phyloP scores from a whole-genome alignment of 2,888 invertebrate genomes.

The Malthinus seriepunctatus region DNA sequence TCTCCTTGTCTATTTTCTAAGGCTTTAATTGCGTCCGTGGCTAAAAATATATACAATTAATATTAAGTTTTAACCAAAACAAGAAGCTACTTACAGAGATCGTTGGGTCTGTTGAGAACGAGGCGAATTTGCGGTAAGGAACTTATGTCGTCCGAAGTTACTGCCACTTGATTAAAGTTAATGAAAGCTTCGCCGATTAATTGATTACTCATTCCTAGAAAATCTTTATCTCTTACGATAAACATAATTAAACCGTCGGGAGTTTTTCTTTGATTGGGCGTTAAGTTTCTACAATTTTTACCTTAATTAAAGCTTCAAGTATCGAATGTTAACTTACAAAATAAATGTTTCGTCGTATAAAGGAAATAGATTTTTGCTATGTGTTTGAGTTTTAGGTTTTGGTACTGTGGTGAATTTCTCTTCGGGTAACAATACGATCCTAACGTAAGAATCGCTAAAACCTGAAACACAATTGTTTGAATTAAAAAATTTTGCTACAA shows the following conservation, averaged over 20 bases:
- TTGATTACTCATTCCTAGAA: conserved; percentile 87
- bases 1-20: conserved; percentile 84
- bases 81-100: conserved; percentile 58
- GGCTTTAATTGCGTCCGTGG: conserved; percentile 73
- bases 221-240: conserved; percentile 94
- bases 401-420: conserved; percentile 76
- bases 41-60: conserved; percentile 50
- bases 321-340: conserved; percentile 69
- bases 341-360: conserved; percentile 93
- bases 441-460: conserved; percentile 90
- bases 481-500: background rate
- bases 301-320: background rate
- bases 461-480: conserved; percentile 59
- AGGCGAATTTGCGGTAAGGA: conserved; percentile 74
- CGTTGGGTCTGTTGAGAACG: conserved; percentile 70
- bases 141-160: conserved; percentile 62
- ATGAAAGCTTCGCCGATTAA: conserved; percentile 95
- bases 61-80: background rate
- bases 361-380: conserved; percentile 91
- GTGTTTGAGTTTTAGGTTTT: conserved; percentile 86
- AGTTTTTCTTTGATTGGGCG: conserved; percentile 69
- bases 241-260: conserved; percentile 80
- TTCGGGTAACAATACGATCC: conserved; percentile 82
- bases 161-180: conserved; percentile 75
- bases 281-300: conserved; percentile 63